Evolutionary conservation across 2,888 invertebrate species (phyloP).

Genomic region (Cosmopolites sordidus): DNA sequence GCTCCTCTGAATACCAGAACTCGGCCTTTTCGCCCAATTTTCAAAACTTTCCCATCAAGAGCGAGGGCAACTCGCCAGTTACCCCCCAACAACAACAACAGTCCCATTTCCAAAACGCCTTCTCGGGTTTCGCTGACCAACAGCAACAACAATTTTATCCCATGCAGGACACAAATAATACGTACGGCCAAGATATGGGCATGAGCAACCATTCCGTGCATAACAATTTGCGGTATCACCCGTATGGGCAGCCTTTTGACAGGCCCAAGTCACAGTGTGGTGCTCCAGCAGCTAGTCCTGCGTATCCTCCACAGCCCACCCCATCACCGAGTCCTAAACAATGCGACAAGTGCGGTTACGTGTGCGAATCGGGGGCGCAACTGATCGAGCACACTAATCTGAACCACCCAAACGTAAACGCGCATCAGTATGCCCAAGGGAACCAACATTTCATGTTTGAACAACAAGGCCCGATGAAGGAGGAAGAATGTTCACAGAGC

Average conservation of each 20-base stretch:
- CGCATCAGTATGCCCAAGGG: slow-evolving; percentile 46
- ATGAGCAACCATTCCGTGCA: slow-evolving; percentile 5
- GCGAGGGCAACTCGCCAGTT: slow-evolving; percentile 51
- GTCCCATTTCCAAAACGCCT: slow-evolving; percentile 31
- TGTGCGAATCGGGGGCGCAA: slow-evolving; percentile 70
- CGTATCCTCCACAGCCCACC: slow-evolving; percentile 58
- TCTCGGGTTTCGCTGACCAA: slow-evolving; percentile 32
- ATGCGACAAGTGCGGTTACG: slow-evolving; percentile 80
- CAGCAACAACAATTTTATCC: slow-evolving; percentile 47
- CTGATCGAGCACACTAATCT: slow-evolving; percentile 71
- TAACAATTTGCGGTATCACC: slow-evolving; percentile 42
- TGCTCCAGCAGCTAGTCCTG: slow-evolving; percentile 14
- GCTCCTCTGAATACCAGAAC: slow-evolving; percentile 64
- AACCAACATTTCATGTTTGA: slow-evolving; percentile 48
- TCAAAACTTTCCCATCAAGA: slow-evolving; percentile 42
- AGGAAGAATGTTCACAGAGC: slow-evolving; percentile 69
- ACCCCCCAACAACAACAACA: slow-evolving; percentile 32
- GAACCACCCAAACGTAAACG: slow-evolving; percentile 53
- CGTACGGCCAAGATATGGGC: slow-evolving; percentile 2
- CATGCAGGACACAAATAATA: slow-evolving; percentile 47
- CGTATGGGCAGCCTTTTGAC: slow-evolving; percentile 42
- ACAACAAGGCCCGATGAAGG: slow-evolving; percentile 54
- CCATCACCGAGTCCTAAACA: slow-evolving; percentile 70
- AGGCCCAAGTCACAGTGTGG: slow-evolving; percentile 10
- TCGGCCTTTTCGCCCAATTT: slow-evolving; percentile 53